These are phyloP conservation scores for Cacoxenus indagator DNA, from an alignment of 2,888 invertebrate species.

Conservation along the genomic window DNA sequence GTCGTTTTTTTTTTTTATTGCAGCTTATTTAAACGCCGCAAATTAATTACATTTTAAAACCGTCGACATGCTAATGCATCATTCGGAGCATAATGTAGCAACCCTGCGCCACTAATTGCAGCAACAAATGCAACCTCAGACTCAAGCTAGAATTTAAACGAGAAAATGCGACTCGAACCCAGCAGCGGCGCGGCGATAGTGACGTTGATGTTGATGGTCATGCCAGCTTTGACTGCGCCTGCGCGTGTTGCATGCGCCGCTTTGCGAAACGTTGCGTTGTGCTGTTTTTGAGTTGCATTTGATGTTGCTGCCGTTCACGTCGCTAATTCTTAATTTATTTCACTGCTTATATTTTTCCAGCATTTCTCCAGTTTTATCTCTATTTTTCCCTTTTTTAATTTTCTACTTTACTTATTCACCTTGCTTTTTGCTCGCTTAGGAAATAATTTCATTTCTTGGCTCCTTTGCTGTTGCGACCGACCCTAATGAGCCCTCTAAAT, in stretches of 20 bases:
- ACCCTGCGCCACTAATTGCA: slow-evolving; percentile 43
- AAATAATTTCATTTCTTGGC: slow-evolving; percentile 51
- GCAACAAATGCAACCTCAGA: slow-evolving; percentile 38
- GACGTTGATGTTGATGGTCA: background rate
- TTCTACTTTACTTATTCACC: slow-evolving; percentile 37
- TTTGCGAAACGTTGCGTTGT: background rate
- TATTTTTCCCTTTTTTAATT: slow-evolving; percentile 37
- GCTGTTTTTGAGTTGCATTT: background rate
- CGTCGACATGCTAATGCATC: slow-evolving; percentile 40
- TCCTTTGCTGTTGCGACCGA: slow-evolving; percentile 7
- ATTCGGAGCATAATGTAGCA: slow-evolving; percentile 17
- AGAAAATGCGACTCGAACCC: background rate
- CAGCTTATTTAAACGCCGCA: slow-evolving; percentile 36
- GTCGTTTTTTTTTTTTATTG: slow-evolving; percentile 32
- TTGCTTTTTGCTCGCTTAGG: slow-evolving; percentile 43
- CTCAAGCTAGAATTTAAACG: background rate
- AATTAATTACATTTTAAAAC: slow-evolving; percentile 48
- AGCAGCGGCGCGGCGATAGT: background rate
- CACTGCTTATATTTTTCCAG: slow-evolving; percentile 28
- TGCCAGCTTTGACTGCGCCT: background rate
- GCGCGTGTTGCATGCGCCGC: slow-evolving; percentile 18
- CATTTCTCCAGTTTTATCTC: slow-evolving; percentile 20
- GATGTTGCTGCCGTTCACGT: background rate
- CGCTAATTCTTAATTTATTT: slow-evolving; percentile 26
- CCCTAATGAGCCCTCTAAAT: slow-evolving; percentile 8